Percentiles rank a stretch among this genome's conserved stretches.
These are phyloP conservation scores for Trachurus trachurus DNA, from an alignment of 2,797 vertebrate species.

Conservation along the genomic window DNA sequence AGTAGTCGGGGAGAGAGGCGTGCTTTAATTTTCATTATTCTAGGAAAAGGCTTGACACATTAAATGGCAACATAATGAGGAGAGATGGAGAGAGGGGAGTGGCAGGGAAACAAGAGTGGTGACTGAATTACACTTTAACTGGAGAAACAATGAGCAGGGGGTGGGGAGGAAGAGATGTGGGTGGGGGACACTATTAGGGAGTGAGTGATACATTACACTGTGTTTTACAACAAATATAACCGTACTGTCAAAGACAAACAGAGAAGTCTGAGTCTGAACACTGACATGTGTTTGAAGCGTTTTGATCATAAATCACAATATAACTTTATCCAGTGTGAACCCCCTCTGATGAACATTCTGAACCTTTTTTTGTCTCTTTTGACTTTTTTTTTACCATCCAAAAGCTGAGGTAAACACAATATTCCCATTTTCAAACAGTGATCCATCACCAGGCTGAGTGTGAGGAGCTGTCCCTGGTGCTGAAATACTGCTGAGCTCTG, in stretches of 20 bases:
- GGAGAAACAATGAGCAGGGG: slow-evolving; percentile 2
- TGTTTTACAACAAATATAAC: slow-evolving; percentile 8
- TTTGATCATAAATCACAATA: slow-evolving; percentile 2
- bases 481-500: slow-evolving; percentile 9
- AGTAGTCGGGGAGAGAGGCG: slow-evolving; percentile 37
- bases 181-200: not conserved
- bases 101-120: slow-evolving; percentile 26
- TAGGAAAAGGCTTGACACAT: slow-evolving; percentile 62
- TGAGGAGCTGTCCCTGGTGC: slow-evolving; percentile 16
- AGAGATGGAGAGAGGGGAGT: slow-evolving; percentile 34
- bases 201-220: not conserved
- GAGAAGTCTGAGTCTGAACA: not conserved
- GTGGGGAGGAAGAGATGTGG: not conserved
- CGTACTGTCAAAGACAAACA: not conserved
- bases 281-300: not conserved
- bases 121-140: slow-evolving; percentile 35
- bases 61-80: slow-evolving; percentile 61
- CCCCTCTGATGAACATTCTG: not conserved
- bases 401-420: slow-evolving; percentile 10
- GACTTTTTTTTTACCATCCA: not conserved
- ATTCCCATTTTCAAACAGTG: not conserved
- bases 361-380: not conserved
- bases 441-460: not conserved
- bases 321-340: not conserved
- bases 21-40: slow-evolving; percentile 63